Conservation (phyloP, 2,797 vertebrate genomes). For the Acipenser oxyrinchus region DNA sequence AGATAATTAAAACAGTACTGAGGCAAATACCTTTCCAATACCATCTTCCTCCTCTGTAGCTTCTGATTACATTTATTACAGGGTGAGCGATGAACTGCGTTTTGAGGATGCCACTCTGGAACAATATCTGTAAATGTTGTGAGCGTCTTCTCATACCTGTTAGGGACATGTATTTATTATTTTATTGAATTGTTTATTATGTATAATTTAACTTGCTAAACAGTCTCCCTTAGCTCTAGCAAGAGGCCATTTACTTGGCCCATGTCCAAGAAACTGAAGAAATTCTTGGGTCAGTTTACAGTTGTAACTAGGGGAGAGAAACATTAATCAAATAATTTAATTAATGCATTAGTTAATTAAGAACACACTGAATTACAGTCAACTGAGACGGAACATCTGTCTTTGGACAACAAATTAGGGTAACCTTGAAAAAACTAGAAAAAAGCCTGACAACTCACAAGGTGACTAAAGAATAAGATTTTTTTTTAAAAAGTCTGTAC, state of each 20-base stretch:
- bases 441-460: too few species aligned
- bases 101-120: slow-evolving; percentile 77
- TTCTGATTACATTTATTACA: slow-evolving; percentile 69
- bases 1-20: background rate
- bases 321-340: too few species aligned
- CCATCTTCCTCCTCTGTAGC: slow-evolving; percentile 69
- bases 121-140: slow-evolving; percentile 72
- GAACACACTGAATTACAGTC: too few species aligned
- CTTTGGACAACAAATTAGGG: too few species aligned
- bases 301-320: too few species aligned
- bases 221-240: background rate
- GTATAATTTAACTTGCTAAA: background rate
- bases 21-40: slow-evolving; percentile 69
- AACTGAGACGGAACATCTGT: too few species aligned
- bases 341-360: too few species aligned
- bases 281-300: too few species aligned
- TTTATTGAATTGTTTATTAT: background rate
- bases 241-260: background rate
- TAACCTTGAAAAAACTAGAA: too few species aligned
- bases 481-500: too few species aligned
- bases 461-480: too few species aligned
- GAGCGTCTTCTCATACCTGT: slow-evolving; percentile 65
- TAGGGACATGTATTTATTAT: background rate
- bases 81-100: slow-evolving; percentile 59
- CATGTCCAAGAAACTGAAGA: too few species aligned